Conservation (phyloP, 2,888 invertebrate genomes). For the Pollenia amentaria region DNA sequence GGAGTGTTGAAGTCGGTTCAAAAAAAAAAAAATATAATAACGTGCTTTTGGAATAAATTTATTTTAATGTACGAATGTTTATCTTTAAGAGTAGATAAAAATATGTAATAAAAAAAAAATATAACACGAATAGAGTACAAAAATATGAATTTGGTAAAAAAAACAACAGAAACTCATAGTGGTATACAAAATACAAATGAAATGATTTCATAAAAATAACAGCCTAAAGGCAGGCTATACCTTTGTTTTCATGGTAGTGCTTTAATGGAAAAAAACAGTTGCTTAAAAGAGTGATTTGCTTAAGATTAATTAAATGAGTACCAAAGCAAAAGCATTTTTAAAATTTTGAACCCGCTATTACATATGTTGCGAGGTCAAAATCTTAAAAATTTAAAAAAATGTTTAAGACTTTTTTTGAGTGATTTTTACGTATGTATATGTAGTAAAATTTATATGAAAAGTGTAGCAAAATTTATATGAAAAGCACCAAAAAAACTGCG, state of each 20-base stretch:
- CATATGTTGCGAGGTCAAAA: no score
- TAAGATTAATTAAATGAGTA: neutral
- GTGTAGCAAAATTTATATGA: no score
- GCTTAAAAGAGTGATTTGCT: neutral
- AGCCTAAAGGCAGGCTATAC: constrained; percentile 45
- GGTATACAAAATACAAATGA: constrained; percentile 38
- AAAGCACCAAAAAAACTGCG: no score
- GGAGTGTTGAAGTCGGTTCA: neutral
- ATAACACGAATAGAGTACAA: constrained; percentile 38
- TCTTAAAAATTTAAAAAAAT: no score
- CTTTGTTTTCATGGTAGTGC: constrained; percentile 5
- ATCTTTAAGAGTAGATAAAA: constrained; percentile 34
- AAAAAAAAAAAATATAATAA: constrained; percentile 7
- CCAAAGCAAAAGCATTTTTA: no score
- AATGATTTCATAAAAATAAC: constrained; percentile 60
- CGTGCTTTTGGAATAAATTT: neutral
- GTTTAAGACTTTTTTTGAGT: neutral
- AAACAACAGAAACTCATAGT: constrained; percentile 3
- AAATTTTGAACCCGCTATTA: no score
- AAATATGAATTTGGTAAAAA: constrained; percentile 1
- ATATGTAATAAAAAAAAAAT: constrained; percentile 24
- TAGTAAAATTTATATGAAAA: no score
- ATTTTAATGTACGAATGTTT: constrained; percentile 11
- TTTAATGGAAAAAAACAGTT: neutral
- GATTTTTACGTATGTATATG: no score